Conservation (phyloP, 2,888 invertebrate species). For the Acanthosepion pharaonis region DNA sequence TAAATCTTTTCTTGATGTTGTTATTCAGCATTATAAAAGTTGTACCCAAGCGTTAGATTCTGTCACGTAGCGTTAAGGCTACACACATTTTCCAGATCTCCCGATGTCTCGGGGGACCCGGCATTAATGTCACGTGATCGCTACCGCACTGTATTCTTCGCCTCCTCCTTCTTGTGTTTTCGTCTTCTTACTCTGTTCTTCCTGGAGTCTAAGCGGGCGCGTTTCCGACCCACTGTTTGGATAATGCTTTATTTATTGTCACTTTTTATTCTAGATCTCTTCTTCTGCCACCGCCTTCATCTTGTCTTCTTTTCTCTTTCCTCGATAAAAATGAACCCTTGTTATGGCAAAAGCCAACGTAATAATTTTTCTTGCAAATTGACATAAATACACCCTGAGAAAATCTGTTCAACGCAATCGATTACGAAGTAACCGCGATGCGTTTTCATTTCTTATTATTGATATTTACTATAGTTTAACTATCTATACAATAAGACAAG, state of each 20-base stretch:
- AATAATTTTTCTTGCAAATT: not conserved
- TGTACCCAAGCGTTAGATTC: not conserved
- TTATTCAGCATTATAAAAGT: not conserved
- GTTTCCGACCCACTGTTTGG: not conserved
- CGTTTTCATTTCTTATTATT: not conserved
- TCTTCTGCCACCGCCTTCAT: not conserved
- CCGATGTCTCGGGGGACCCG: constrained; percentile 5
- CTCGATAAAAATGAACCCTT: not conserved
- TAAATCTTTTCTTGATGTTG: not conserved
- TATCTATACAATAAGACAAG: no score
- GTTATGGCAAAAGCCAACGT: not conserved
- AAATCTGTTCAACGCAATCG: not conserved
- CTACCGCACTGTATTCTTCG: not conserved
- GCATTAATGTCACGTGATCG: not conserved
- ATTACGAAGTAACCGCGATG: not conserved
- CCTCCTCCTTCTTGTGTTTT: not conserved
- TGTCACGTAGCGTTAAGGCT: not conserved
- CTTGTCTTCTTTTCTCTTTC: not conserved
- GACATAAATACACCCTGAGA: not conserved
- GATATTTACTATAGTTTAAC: no score
- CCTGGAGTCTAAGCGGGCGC: not conserved
- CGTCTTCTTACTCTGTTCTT: not conserved
- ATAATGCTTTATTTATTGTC: constrained; percentile 21
- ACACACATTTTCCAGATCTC: not conserved
- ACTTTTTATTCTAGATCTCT: not conserved